phyloP scores from a whole-genome alignment of 92 coral and sea anemone species.

The Palythoa grandis region DNA sequence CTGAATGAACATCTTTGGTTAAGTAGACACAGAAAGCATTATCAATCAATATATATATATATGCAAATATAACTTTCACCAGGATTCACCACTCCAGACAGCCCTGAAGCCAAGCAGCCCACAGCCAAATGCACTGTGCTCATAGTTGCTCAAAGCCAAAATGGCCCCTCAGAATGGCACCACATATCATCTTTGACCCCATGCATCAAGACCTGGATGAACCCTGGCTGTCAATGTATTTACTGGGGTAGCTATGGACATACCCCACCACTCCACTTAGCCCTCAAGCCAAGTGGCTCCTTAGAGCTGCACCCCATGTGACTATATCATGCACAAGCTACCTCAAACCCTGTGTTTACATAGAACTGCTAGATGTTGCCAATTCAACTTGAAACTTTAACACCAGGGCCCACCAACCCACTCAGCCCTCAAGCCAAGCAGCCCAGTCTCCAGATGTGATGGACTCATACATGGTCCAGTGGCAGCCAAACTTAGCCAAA shows the following conservation, averaged over 20 bases:
- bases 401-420: not conserved
- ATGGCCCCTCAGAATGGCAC: not conserved
- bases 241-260: not conserved
- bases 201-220: not conserved
- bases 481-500: no score
- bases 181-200: not conserved
- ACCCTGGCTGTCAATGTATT: no score
- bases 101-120: not conserved
- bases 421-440: not conserved
- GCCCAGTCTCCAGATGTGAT: not conserved
- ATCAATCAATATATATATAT: no score
- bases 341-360: not conserved
- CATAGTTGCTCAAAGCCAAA: not conserved
- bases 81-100: not conserved
- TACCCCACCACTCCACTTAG: not conserved
- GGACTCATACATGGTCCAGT: no score
- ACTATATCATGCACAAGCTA: not conserved
- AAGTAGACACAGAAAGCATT: no score
- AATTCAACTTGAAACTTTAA: no score
- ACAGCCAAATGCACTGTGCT: no score
- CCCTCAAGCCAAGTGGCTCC: not conserved
- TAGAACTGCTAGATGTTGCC: not conserved
- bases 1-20: no score
- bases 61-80: not conserved
- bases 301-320: not conserved